Base-by-base conservation (phyloP, 2,797 vertebrate genomes). In the Pseudochirops cupreus region DNA sequence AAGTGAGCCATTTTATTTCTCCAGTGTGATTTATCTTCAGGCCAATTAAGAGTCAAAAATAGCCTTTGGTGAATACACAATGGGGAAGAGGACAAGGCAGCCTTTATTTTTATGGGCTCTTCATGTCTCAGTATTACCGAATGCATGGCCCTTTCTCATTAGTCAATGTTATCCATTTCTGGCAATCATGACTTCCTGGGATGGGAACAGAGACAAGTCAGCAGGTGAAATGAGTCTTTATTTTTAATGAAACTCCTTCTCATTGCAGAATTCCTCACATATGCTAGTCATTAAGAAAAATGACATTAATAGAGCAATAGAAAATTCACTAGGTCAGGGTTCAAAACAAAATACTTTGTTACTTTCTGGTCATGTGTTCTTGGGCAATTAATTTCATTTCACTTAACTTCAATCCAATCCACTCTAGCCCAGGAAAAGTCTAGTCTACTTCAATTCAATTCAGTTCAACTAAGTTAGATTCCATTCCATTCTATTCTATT, bases 1-100 rank as follows among this genome's bases (percentile, higher is more conserved):
- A 97, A 98, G 92, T 46, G 62, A 97, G 57, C 87, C 26, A 87
- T 91, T 95, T 97, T 92, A 96, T 95, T 98, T 98, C 96, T 93
- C 95, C 62, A 91, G 91, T 91, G 56, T 57, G 54, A 96, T 98
- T 93, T 97, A 50, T 97, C 97, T 97, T 92, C 91, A 97, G 57
- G 46, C 58, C 33, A 94, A 57, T 96, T 96, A 74, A 58, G 91
- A 97, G 90, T 92, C 97, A 97, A 97, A 98, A 67, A 96, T 46
- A 96, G 50, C 67, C 87, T n/a, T 7, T 55, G 93, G 29, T 97
- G 91, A 94, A 93, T 96, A 91, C 56, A 97, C 95, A 95, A 89
- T 14, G 87, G 0, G 0, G 95, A 95, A 96, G 3, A 67, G 39
- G 39, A 56, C 50, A 29, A 91, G 91, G 39, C 74, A 93, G 96